phyloP scores from a whole-genome alignment of 2,113 vertebrate genomes.

The Rattus norvegicus region DNA sequence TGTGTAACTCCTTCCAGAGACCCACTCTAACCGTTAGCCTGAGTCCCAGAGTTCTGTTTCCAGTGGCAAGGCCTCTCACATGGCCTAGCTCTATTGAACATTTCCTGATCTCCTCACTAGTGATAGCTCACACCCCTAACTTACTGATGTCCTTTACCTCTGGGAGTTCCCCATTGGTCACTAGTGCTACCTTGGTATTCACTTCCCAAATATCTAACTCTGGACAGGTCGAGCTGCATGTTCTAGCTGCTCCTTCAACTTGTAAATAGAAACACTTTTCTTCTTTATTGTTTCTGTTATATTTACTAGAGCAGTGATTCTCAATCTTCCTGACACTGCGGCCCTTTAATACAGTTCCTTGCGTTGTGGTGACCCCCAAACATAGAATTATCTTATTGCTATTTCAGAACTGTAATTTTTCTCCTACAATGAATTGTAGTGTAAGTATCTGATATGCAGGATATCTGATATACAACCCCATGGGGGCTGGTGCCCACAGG shows the following conservation, averaged over 20 bases:
- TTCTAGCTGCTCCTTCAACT: neutral
- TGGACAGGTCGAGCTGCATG: neutral
- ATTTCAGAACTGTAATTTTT: no score
- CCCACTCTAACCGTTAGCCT: neutral
- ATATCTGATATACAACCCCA: no score
- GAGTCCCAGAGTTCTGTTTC: neutral
- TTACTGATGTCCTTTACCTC: neutral
- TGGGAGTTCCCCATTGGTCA: neutral
- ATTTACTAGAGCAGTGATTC: neutral
- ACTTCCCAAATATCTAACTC: neutral
- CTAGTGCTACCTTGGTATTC: neutral
- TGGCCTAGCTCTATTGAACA: neutral
- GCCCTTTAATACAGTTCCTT: no score
- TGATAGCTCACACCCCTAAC: neutral
- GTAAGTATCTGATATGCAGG: no score
- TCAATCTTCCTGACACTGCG: no score
- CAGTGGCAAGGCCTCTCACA: neutral
- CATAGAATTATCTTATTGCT: no score
- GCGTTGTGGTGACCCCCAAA: no score
- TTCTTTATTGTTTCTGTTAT: neutral
- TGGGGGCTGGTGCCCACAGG: no score
- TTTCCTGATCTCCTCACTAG: neutral
- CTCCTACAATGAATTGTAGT: no score
- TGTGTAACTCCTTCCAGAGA: neutral
- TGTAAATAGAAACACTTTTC: neutral